Base-by-base conservation (phyloP, 2,797 vertebrate genomes). In the Fistularia commersonii region DNA sequence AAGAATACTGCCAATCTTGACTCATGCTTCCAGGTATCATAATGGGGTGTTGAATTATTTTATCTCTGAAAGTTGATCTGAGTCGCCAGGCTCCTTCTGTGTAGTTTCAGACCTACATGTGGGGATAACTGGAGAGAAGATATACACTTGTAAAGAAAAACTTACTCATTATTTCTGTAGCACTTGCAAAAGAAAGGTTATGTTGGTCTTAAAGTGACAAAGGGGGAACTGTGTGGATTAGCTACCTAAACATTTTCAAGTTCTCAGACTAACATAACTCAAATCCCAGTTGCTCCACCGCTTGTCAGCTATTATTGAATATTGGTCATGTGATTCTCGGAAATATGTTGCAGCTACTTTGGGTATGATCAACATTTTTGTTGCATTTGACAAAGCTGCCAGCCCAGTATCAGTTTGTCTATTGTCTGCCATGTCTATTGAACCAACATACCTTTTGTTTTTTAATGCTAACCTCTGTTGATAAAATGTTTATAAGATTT, bases 401-500 rank as follows among this genome's bases (percentile, higher is more conserved):
- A 91, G 85, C 80, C 87, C 89, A 91, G 88, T 91, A 89, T 90
- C 83, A 80, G 73, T 91, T 89, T 84, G 85, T 88, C 80, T 83
- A 83, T 85, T 80, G 73, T 89, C 84, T 90, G 89, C 87, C 88
- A 85, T 84, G 82, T 86, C 82, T 84, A 68, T 74, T 76, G 77
- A 86, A 87, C 86, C 79, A 84, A 93, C 90, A 91, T 86, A 93
- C 88, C 85, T 90, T 95, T 98, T 96, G 93, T 89, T 95, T 99
- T 97, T 98, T 92, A 97, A 97, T 94, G 91, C 94, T 97, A 97
- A 96, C 92, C 93, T 96, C 92, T 96, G 93, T 96, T 96, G 92
- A 97, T 97, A 93, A 96, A 95, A 97, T 94, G 95, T 98, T 98
- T 96, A 97, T 98, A 97, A 97, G 97, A 92, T 98, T 98, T 99